Percentiles rank a stretch among this genome's conserved stretches.
phyloP scores from a whole-genome alignment of 2,113 vertebrate species.

The Noturus placidus region DNA sequence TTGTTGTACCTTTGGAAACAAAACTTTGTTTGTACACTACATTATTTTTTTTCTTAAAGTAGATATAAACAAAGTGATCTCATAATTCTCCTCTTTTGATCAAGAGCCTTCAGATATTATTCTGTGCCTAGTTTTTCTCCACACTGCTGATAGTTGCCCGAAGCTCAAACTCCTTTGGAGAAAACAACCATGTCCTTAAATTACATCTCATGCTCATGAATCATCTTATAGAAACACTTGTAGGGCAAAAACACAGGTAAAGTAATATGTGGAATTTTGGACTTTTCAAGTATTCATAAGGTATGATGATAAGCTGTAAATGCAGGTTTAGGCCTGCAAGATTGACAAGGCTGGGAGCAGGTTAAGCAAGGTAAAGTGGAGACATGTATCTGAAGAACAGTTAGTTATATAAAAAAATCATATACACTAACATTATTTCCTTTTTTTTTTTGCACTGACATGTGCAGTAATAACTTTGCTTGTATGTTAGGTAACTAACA shows the following conservation, averaged over 20 bases:
- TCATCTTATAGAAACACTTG: constrained; percentile 49
- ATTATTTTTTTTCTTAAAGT: not conserved
- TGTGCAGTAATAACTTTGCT: not conserved
- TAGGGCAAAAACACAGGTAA: constrained; percentile 36
- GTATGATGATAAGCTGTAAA: constrained; percentile 33
- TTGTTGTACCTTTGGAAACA: not conserved
- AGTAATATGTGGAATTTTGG: constrained; percentile 48
- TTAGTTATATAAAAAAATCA: not conserved
- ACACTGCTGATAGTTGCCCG: constrained; percentile 30
- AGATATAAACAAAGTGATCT: not conserved
- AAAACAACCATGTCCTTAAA: constrained; percentile 44
- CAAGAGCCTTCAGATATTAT: constrained; percentile 24
- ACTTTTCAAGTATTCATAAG: constrained; percentile 46
- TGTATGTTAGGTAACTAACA: not conserved
- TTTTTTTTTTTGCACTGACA: not conserved
- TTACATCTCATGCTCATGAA: constrained; percentile 30
- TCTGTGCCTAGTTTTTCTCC: not conserved
- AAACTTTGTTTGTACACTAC: not conserved
- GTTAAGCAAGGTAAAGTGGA: constrained; percentile 9
- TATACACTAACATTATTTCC: not conserved
- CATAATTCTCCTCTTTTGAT: constrained; percentile 28
- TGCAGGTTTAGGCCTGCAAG: constrained; percentile 43
- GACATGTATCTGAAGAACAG: not conserved
- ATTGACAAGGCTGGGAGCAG: constrained; percentile 19
- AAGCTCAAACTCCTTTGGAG: constrained; percentile 10